Evolutionary conservation across 2,888 invertebrate species (phyloP).

Genomic region (Atherix ibis): DNA sequence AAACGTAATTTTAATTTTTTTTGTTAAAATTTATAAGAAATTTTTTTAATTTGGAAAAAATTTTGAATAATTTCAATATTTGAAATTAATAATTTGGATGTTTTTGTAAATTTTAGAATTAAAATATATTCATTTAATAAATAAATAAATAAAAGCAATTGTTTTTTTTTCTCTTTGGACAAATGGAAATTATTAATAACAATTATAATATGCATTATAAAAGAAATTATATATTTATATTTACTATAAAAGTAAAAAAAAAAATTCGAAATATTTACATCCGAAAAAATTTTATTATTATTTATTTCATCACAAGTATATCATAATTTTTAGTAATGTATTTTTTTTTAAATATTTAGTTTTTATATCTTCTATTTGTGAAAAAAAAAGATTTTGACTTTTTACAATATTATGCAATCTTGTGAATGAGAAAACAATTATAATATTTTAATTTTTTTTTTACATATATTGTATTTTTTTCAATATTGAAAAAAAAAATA

Average conservation of each 20-base stretch:
- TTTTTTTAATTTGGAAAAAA: too few relatives aligned
- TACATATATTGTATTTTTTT: too few relatives aligned
- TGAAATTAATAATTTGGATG: slow-evolving; percentile 1
- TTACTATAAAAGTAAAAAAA: not conserved
- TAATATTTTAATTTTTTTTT: too few relatives aligned
- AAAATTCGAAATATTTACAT: not conserved
- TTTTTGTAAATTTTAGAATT: too few relatives aligned
- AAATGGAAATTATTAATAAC: too few relatives aligned
- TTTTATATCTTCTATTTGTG: slow-evolving; percentile 3
- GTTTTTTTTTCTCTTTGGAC: too few relatives aligned
- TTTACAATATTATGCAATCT: too few relatives aligned
- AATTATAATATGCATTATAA: too few relatives aligned
- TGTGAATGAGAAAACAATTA: slow-evolving; percentile 11
- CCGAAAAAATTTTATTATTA: not conserved
- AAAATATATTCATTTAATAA: too few relatives aligned
- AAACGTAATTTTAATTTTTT: slow-evolving; percentile 5
- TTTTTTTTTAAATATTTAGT: slow-evolving; percentile 4
- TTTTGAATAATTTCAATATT: slow-evolving; percentile 1
- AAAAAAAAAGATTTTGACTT: slow-evolving; percentile 6
- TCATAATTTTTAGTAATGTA: slow-evolving; percentile 14
- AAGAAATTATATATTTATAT: not conserved
- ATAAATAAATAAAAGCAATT: too few relatives aligned
- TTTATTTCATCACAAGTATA: slow-evolving; percentile 5
- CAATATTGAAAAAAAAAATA: too few relatives aligned
- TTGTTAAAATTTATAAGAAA: not conserved